Evolutionary conservation across 2,888 invertebrate species (phyloP).

Genomic region (Tupiocoris notatus): DNA sequence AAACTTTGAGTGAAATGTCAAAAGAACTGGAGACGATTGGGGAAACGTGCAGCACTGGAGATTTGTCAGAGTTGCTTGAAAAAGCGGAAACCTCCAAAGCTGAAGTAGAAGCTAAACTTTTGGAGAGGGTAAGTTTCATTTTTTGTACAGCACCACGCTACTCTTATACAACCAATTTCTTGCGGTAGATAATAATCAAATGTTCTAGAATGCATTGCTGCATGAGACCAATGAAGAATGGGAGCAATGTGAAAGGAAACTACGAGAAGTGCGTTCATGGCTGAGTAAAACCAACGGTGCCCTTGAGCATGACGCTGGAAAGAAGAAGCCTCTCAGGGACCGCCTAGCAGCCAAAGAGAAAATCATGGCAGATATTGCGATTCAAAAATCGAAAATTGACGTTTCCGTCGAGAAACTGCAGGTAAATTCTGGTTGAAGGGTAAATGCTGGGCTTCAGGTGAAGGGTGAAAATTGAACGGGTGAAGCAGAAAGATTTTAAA

Average conservation of each 20-base stretch:
- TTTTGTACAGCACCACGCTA: background rate
- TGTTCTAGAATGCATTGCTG: constrained; percentile 71
- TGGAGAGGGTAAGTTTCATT: constrained; percentile 74
- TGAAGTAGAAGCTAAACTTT: constrained; percentile 77
- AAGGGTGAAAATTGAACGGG: background rate
- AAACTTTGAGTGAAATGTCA: constrained; percentile 87
- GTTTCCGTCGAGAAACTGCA: constrained; percentile 88
- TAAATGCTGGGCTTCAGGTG: background rate
- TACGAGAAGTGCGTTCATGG: constrained; percentile 86
- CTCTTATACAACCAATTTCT: background rate
- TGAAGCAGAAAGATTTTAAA: background rate
- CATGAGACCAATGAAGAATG: constrained; percentile 93
- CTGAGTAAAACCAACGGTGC: constrained; percentile 70
- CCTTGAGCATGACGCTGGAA: constrained; percentile 65
- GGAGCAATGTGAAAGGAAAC: constrained; percentile 92
- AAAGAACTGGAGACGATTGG: constrained; percentile 83
- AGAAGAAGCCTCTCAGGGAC: constrained; percentile 83
- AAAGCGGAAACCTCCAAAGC: constrained; percentile 84
- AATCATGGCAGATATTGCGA: constrained; percentile 79
- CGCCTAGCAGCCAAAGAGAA: constrained; percentile 83
- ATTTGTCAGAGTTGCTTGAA: constrained; percentile 79
- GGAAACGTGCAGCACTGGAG: constrained; percentile 78
- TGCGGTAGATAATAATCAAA: background rate
- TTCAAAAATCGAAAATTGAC: constrained; percentile 84
- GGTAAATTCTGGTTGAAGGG: constrained; percentile 60